phyloP scores from a whole-genome alignment of 1,140 invertebrate genomes.

The Drosophila albomicans region DNA sequence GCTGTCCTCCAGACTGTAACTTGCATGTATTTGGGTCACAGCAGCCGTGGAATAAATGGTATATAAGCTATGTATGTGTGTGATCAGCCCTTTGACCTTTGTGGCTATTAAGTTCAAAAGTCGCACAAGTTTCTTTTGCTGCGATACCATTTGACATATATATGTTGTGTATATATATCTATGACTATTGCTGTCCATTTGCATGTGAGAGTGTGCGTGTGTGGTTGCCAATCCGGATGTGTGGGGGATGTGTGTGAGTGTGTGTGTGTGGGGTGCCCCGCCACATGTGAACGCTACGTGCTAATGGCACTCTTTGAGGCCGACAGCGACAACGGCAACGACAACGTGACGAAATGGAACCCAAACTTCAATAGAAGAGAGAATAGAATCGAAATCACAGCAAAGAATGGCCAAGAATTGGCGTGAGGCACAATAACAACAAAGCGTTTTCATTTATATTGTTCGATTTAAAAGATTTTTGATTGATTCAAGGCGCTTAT shows the following conservation, averaged over 20 bases:
- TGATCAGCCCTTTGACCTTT: slow-evolving; percentile 66
- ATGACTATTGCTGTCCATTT: slow-evolving; percentile 60
- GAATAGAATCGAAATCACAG: slow-evolving; percentile 33
- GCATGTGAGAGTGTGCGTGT: slow-evolving; percentile 38
- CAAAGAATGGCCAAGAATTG: slow-evolving; percentile 8
- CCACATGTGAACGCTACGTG: slow-evolving; percentile 65
- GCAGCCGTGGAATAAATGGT: slow-evolving; percentile 13
- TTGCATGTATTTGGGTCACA: slow-evolving; percentile 34
- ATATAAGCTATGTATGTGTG: slow-evolving; percentile 22
- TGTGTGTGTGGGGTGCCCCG: neutral
- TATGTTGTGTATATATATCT: slow-evolving; percentile 13
- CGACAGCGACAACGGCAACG: neutral
- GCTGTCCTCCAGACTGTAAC: neutral
- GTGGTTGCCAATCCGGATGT: slow-evolving; percentile 32
- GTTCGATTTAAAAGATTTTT: slow-evolving; percentile 75
- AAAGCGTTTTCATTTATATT: slow-evolving; percentile 70
- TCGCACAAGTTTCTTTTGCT: slow-evolving; percentile 69
- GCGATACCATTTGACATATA: slow-evolving; percentile 62
- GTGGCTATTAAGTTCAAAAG: slow-evolving; percentile 73
- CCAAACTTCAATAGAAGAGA: slow-evolving; percentile 53
- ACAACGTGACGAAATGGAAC: slow-evolving; percentile 59
- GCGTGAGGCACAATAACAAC: slow-evolving; percentile 24
- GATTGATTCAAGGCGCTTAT: slow-evolving; percentile 74
- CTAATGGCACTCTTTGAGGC: slow-evolving; percentile 52
- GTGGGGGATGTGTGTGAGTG: neutral